Evolutionary conservation across 2,113 vertebrate species (phyloP).

Genomic region (Ploceus nigricollis): DNA sequence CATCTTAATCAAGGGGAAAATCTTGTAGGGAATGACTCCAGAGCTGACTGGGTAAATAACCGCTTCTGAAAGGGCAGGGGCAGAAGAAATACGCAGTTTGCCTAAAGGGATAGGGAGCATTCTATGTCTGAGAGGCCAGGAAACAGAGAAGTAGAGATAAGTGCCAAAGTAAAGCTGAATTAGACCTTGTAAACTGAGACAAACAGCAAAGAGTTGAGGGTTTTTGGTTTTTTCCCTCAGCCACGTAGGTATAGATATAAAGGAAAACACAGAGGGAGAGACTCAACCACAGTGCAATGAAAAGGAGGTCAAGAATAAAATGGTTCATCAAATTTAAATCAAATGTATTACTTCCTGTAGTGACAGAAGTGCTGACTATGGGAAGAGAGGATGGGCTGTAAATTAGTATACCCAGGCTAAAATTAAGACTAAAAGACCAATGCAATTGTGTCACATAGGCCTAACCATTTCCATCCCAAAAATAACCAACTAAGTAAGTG

Average conservation of each 20-base stretch:
- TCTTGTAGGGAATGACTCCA: constrained; percentile 15
- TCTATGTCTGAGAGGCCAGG: neutral
- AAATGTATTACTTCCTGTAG: neutral
- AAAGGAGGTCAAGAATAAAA: neutral
- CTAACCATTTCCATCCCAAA: neutral
- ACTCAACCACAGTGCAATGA: neutral
- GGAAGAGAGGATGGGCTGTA: neutral
- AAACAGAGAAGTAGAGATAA: neutral
- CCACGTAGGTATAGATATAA: neutral
- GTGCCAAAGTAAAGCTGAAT: neutral
- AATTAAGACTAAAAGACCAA: neutral
- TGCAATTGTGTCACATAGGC: neutral
- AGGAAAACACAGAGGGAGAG: neutral
- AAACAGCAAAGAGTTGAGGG: neutral
- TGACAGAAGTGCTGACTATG: neutral
- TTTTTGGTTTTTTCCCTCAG: neutral
- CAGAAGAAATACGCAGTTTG: neutral
- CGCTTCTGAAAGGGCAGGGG: neutral
- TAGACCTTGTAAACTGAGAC: neutral
- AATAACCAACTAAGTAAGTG: neutral
- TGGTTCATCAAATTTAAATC: neutral
- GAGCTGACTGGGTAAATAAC: constrained; percentile 42
- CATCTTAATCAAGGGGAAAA: constrained; percentile 61
- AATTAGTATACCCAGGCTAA: neutral
- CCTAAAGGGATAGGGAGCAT: neutral